phyloP scores from a whole-genome alignment of 2,888 invertebrate species.

The Monochamus alternatus region DNA sequence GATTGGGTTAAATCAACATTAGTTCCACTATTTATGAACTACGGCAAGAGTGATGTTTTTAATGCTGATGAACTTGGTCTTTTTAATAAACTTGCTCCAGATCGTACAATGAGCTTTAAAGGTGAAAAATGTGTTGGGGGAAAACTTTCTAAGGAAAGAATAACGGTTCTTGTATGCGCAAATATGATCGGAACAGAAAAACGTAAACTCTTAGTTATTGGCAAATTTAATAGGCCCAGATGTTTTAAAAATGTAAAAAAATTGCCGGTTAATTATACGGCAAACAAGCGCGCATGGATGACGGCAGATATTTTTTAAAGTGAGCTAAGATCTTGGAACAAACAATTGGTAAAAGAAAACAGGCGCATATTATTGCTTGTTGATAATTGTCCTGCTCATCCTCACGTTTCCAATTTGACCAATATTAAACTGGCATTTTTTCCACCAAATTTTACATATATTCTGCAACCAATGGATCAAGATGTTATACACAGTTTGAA shows the following conservation, averaged over 20 bases:
- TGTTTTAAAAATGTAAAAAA: conserved; percentile 53
- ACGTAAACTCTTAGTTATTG: conserved; percentile 58
- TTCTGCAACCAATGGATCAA: conserved; percentile 67
- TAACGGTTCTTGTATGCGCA: conserved; percentile 37
- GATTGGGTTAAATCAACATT: no score
- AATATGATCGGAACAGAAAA: conserved; percentile 60
- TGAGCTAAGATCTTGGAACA: conserved; percentile 37
- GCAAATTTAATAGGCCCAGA: conserved; percentile 58
- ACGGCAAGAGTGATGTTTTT: no score
- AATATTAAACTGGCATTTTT: conserved; percentile 43
- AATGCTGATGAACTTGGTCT: no score
- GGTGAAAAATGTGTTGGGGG: no score
- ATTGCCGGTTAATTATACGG: conserved; percentile 52
- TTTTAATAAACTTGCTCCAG: no score
- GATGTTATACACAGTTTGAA: not conserved
- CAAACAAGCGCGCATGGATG: conserved; percentile 44
- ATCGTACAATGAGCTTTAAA: no score
- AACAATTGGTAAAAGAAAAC: conserved; percentile 38
- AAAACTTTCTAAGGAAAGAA: no score
- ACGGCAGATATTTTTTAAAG: conserved; percentile 37
- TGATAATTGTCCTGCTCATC: conserved; percentile 50
- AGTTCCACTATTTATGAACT: no score
- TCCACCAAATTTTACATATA: conserved; percentile 46
- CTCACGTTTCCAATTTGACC: conserved; percentile 33
- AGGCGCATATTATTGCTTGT: conserved; percentile 46